phyloP scores from a whole-genome alignment of 2,113 vertebrate genomes.

The Petroica traversi region DNA sequence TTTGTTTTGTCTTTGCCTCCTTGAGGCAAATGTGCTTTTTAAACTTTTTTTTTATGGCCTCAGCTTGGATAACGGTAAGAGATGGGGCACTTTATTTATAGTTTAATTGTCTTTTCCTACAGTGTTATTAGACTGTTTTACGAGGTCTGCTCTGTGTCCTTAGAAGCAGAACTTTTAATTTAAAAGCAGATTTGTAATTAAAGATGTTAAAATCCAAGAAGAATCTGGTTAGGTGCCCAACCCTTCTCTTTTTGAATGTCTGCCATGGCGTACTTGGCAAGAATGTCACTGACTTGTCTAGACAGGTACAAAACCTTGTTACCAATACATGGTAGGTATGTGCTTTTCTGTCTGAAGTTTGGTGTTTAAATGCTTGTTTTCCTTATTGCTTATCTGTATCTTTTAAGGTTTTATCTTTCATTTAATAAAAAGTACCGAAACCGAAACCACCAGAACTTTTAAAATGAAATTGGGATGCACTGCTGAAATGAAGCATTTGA shows the following conservation, averaged over 20 bases:
- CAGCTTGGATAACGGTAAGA: neutral
- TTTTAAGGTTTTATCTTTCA: neutral
- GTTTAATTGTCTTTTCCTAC: slow-evolving; percentile 5
- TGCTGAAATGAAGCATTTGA: neutral
- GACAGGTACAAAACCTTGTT: neutral
- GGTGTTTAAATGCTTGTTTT: neutral
- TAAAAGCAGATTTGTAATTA: slow-evolving; percentile 3
- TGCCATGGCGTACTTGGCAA: neutral
- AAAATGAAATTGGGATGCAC: neutral
- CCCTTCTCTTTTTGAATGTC: slow-evolving; percentile 9
- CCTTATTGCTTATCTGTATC: neutral
- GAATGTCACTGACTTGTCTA: neutral
- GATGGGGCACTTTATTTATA: neutral
- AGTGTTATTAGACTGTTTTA: neutral
- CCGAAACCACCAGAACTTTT: neutral
- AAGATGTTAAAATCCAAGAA: slow-evolving; percentile 20
- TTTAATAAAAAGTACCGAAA: neutral
- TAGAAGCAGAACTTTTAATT: neutral
- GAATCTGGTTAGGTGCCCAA: neutral
- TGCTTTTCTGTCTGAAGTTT: neutral
- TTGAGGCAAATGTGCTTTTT: neutral
- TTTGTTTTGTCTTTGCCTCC: neutral
- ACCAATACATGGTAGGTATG: neutral
- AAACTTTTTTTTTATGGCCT: neutral
- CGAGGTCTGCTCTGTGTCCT: neutral